A percentile compares a stretch with the other conserved stretches of the same genome.
phyloP scores from a whole-genome alignment of 92 coral and sea anemone genomes.

The Palythoa heliodiscus region DNA sequence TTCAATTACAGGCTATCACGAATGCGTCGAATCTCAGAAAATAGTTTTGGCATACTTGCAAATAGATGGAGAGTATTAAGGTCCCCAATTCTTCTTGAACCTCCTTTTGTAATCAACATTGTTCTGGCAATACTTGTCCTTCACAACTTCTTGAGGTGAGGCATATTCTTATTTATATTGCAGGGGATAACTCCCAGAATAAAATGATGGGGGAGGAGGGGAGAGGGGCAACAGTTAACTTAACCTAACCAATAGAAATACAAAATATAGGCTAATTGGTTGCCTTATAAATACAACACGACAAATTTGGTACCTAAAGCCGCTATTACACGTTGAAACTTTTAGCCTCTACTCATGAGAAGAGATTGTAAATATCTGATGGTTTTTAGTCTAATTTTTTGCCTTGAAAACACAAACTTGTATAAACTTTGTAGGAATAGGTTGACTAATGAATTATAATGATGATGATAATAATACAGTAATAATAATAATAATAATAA shows the following conservation, averaged over 20 bases:
- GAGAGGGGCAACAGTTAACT: slow-evolving; percentile 1
- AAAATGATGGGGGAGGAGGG: neutral
- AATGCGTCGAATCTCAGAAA: slow-evolving; percentile 52
- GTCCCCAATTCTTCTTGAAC: slow-evolving; percentile 40
- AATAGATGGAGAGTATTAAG: slow-evolving; percentile 52
- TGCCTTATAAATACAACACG: neutral
- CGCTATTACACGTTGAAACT: too few species aligned
- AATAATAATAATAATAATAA: too few species aligned
- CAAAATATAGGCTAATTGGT: neutral
- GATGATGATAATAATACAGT: too few species aligned
- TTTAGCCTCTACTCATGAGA: too few species aligned
- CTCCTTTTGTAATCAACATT: slow-evolving; percentile 32
- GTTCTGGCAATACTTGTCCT: slow-evolving; percentile 47
- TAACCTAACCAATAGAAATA: neutral
- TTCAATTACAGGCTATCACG: slow-evolving; percentile 47
- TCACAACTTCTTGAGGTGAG: slow-evolving; percentile 45
- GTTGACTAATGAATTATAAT: too few species aligned
- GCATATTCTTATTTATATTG: neutral
- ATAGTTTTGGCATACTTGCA: slow-evolving; percentile 45
- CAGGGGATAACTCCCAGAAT: slow-evolving; percentile 7
- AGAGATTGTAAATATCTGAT: too few species aligned
- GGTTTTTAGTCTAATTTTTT: too few species aligned
- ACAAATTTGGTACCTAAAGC: neutral
- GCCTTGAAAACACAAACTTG: too few species aligned
- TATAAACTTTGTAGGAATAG: too few species aligned